Evolutionary conservation across 2,797 vertebrate genomes (phyloP), one percentile per base, ranked within the genome.

Genomic region (Knipowitschia caucasica): DNA sequence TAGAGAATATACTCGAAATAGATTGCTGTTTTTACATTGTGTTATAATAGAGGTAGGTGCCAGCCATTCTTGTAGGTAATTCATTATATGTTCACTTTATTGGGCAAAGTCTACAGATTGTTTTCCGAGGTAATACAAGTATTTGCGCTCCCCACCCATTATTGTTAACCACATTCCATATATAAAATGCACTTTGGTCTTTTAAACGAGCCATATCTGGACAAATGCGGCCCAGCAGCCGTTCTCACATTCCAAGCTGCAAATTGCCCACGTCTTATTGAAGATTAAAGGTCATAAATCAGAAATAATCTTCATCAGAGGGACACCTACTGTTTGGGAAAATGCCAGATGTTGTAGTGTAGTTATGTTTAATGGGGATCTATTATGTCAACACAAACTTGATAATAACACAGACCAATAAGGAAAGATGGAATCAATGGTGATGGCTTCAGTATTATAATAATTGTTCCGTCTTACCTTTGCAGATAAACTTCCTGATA

Each of bases 401-500:
- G n/a, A 23, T 5, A n/a, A 5, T 31, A 26, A 3, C n/a, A 11
- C 14, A 46, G 30, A 46, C 3, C 15, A 46, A 30, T 43, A 9
- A 3, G 18, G 15, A 2, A 1, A 9, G 25, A 35, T 1, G 14
- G 23, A 24, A 33, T 25, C 15, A 7, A 23, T n/a, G 34, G 18
- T 2, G 2, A 23, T 9, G 17, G 1, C 11, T 23, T 23, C 4
- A 33, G 11, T 34, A 50, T 2, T 11, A 7, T 47, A 24, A 24
- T 35, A 2, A 34, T 25, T 0, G 12, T 7, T 43, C 30, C 70
- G 25, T 73, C 25, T 60, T 20, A 61, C 64, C 75, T 66, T 44
- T 21, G 36, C 87, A 98, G 96, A 95, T 98, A 84, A 99, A 99
- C 78, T 94, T 95, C 74, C 84, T 93, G 58, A 95, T 99, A 77